Base-by-base conservation (phyloP, 37 sponge, comb jelly and placozoan genomes). In the Theonella swinhoei region DNA sequence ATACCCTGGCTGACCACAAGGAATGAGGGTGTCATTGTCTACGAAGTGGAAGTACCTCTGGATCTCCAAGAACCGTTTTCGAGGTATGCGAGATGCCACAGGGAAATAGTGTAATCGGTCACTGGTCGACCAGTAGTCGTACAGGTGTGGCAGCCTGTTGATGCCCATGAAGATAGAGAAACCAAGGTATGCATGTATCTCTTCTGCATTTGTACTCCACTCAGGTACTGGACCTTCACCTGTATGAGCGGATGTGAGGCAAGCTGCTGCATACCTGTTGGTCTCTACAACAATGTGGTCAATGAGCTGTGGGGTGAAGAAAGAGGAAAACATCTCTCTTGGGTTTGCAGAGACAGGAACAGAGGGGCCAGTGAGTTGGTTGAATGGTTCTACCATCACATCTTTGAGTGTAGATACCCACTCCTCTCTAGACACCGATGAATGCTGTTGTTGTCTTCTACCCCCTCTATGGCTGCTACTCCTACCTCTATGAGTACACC, bases 51-150 rank as follows among this genome's bases (percentile, higher is more conserved):
- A 34, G 32, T 20, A 29, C 23, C 79, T 61, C 38, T n/a, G 64
- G 39, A 79, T 9, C 1, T 59, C 43, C 1, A 23, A 24, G 39
- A 79, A 79, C 26, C 80, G 38, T 7, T 31, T 64, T 11, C 42
- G 30, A 20, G 80, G 80, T 1, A 79, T 69, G 0, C 36, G 0
- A 1, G 36, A 30, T 4, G 58, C 71, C 41, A 80, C 28, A 23
- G n/a, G n/a, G 9, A 23, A 28, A 23, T 34, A 19, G 23, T 58
- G 64, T 0, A 80, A 26, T 8, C 5, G 28, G 36, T 2, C 17
- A 69, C 40, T 30, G 0, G 60, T 69, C 29, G 81, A 80, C 81
- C 81, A 80, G 58, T 80, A 80, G 58, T 69, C 70, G 24, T 26
- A n/a, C n/a, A n/a, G n/a, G n/a, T n/a, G n/a, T n/a, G n/a, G n/a